phyloP scores from a whole-genome alignment of 2,113 vertebrate genomes.

The Natator depressus region DNA sequence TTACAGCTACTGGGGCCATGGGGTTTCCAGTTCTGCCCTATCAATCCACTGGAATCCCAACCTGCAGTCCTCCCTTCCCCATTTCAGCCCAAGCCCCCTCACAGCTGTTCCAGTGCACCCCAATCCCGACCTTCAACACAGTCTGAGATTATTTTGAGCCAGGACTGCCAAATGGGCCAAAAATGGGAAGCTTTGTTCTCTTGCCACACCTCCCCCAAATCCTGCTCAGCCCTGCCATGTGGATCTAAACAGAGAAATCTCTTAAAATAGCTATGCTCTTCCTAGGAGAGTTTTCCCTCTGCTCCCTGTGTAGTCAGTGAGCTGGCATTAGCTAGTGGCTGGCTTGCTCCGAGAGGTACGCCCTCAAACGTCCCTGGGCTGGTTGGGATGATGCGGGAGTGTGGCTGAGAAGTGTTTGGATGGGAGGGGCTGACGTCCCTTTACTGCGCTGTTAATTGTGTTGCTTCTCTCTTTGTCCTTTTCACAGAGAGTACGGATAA shows the following conservation, averaged over 20 bases:
- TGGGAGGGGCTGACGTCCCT: not conserved
- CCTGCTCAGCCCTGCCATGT: not conserved
- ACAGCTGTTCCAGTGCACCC: not conserved
- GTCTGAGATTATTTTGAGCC: not conserved
- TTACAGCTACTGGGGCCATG: not conserved
- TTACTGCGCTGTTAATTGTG: slow-evolving; percentile 25
- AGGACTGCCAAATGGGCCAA: not conserved
- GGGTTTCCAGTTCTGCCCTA: not conserved
- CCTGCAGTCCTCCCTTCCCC: not conserved
- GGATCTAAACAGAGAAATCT: not conserved
- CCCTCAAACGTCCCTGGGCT: not conserved
- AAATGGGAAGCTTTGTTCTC: not conserved
- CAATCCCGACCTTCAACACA: not conserved
- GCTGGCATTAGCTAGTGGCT: not conserved
- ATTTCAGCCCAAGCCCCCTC: not conserved
- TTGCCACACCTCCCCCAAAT: not conserved
- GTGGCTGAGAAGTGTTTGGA: not conserved
- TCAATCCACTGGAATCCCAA: not conserved
- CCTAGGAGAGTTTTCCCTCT: not conserved
- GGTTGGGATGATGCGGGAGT: not conserved
- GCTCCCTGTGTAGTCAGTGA: not conserved
- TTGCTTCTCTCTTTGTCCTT: slow-evolving; percentile 70
- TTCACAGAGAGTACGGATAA: slow-evolving; percentile 82
- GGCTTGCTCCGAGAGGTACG: not conserved
- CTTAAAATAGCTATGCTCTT: not conserved